Percentiles rank a stretch among this genome's conserved stretches.
Evolutionary conservation across 2,888 invertebrate species (phyloP).

Genomic region (Oligia latruncula): DNA sequence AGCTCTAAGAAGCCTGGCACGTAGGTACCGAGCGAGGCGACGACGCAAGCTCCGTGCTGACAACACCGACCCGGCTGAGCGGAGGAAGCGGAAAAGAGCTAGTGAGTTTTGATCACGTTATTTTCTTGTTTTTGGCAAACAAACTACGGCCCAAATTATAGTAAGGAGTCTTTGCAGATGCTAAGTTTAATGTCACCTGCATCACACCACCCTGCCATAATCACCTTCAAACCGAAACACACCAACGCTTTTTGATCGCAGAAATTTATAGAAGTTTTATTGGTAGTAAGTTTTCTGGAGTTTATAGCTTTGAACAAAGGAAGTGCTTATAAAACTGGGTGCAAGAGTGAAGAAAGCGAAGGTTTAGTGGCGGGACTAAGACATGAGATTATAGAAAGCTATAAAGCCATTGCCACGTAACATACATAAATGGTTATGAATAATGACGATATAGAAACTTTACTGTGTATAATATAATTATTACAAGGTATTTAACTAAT

Average conservation of each 20-base stretch:
- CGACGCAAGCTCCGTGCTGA: constrained; percentile 86
- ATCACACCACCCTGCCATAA: neutral
- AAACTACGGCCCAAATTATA: neutral
- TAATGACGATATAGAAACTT: neutral
- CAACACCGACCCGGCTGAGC: constrained; percentile 84
- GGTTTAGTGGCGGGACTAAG: neutral
- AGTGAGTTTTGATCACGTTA: constrained; percentile 73
- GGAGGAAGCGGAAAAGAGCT: constrained; percentile 89
- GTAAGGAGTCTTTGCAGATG: neutral
- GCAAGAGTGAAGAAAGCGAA: neutral
- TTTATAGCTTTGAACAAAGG: neutral
- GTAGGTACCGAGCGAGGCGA: constrained; percentile 90
- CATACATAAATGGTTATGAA: neutral
- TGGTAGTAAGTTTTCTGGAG: neutral
- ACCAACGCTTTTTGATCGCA: neutral
- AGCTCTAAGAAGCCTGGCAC: constrained; percentile 93
- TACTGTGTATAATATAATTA: neutral
- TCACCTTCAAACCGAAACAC: neutral
- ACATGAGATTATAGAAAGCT: neutral
- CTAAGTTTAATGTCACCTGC: neutral
- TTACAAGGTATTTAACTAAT: neutral
- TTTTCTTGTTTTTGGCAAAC: neutral
- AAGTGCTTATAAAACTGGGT: neutral
- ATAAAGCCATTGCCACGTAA: neutral
- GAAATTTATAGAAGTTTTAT: neutral